Base-by-base conservation (phyloP, 1,140 invertebrate species). In the Macrostomum lignano region DNA sequence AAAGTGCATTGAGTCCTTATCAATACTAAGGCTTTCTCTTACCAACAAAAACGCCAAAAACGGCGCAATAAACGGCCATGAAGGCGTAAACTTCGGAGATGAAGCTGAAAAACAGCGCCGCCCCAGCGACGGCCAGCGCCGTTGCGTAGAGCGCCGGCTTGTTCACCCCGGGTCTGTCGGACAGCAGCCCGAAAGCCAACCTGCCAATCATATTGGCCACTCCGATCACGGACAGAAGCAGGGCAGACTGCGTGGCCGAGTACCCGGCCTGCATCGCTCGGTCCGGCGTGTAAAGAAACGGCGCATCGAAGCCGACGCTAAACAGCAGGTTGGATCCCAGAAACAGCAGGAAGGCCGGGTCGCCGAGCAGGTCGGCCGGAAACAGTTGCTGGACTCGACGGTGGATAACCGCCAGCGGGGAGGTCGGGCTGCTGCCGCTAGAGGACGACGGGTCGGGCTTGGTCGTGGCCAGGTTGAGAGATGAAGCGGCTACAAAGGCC, bases 1-100 rank as follows among this genome's bases (percentile, higher is more conserved):
- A n/a, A n/a, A n/a, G n/a, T n/a, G n/a, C n/a, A n/a, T n/a, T n/a
- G n/a, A n/a, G n/a, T n/a, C n/a, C n/a, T n/a, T n/a, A n/a, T n/a
- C n/a, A n/a, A n/a, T n/a, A n/a, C n/a, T n/a, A n/a, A n/a, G n/a
- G n/a, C n/a, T n/a, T n/a, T n/a, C n/a, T n/a, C n/a, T n/a, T n/a
- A 28, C 26, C 81, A 39, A 93, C 74, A 45, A 81, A 76, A 38
- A 88, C 62, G 32, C 86, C 86, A 53, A 94, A 94, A 41, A 77
- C 69, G 31, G 74, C 65, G 14, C 76, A 66, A 55, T 84, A 74
- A 2, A 66, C 55, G n/a, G 76, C 68, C 39, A 82, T 77, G 24
- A 70, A 55, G 2, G 54, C 46, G 44, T 78, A 91, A 10, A 66
- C 65, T 25, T 58, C 48, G 45, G 75, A 78, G 19, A 28, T 17